A percentile compares a stretch with the other conserved stretches of the same genome.
These are phyloP conservation scores for Climacteris rufus DNA, from an alignment of 2,113 vertebrate species.

Conservation along the genomic window DNA sequence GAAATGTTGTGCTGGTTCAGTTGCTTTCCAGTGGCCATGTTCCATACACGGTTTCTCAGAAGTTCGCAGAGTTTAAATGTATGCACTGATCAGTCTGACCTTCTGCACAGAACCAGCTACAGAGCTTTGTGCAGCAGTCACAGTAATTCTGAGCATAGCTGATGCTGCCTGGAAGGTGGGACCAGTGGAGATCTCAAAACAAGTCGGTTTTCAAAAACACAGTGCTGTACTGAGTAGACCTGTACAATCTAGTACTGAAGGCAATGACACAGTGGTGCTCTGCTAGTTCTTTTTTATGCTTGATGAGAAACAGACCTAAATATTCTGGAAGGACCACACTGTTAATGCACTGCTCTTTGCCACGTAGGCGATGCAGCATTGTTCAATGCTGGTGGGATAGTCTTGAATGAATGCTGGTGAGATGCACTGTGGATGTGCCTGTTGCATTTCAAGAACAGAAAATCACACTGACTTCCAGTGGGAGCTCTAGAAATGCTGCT, in stretches of 20 bases:
- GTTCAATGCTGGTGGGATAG: neutral
- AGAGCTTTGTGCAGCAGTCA: neutral
- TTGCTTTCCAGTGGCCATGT: neutral
- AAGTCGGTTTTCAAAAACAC: neutral
- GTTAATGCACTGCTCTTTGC: neutral
- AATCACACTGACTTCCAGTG: neutral
- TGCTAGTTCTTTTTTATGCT: neutral
- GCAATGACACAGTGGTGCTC: neutral
- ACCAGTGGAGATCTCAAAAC: neutral
- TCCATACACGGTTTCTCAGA: neutral
- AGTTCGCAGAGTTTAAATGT: neutral
- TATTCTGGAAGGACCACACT: neutral
- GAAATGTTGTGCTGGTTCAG: neutral
- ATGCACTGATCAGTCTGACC: neutral
- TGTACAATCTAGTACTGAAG: neutral
- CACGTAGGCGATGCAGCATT: fast-evolving
- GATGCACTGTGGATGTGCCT: neutral
- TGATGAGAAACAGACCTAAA: neutral
- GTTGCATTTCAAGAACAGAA: neutral
- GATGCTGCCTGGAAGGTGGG: neutral
- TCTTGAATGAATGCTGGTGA: neutral
- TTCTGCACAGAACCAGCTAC: neutral
- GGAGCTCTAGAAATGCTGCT: neutral
- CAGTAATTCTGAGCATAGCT: neutral
- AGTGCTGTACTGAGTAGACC: neutral